Base-by-base conservation (phyloP, 2,888 invertebrate genomes). In the Ophioninae sp. region DNA sequence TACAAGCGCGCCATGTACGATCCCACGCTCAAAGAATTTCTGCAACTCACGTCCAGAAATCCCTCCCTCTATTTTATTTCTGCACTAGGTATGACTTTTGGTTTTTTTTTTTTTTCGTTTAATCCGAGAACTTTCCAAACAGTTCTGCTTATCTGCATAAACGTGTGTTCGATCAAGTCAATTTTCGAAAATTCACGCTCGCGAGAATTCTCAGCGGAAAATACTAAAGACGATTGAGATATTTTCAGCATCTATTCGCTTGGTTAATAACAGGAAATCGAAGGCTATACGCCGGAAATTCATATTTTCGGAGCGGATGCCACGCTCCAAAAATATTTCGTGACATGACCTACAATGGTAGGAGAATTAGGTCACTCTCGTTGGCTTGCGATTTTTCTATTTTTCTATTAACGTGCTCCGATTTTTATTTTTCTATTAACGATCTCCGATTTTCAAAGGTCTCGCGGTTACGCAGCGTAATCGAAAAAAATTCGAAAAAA, bases 1-100 rank as follows among this genome's bases (percentile, higher is more conserved):
- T 30, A 59, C 76, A 59, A 67, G 67, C 44, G 59, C 67, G 41
- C 59, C 30, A 39, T 41, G 41, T 68, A 67, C 59, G 41, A 57
- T 67, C 8, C 65, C 57, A 75, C 59, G 41, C 23, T 59, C 20
- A 75, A 74, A 37, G 3, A 59, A 68, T 57, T 68, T 68, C 23
- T 68, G 23, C 37, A 64, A 41, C 67, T 76, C 57, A 13, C 57
- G 57, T 65, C 56, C 75, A 57, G 57, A 67, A 76, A 76, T 67
- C 56, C 57, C 67, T 23, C 57, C 50, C 67, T 23, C 57, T 13
- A 50, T 50, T 50, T 50, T 17, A 50, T 50, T 17, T 50, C 50
- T 50, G 50, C 17, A 50, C 50, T 10, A 50, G 50, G 50, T 50
- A 17, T 50, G 13, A 5, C 2, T 50, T 50, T 50, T 50, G 6